These are phyloP conservation scores for Ameiurus melas DNA, from an alignment of 2,113 vertebrate genomes.

Conservation along the genomic window DNA sequence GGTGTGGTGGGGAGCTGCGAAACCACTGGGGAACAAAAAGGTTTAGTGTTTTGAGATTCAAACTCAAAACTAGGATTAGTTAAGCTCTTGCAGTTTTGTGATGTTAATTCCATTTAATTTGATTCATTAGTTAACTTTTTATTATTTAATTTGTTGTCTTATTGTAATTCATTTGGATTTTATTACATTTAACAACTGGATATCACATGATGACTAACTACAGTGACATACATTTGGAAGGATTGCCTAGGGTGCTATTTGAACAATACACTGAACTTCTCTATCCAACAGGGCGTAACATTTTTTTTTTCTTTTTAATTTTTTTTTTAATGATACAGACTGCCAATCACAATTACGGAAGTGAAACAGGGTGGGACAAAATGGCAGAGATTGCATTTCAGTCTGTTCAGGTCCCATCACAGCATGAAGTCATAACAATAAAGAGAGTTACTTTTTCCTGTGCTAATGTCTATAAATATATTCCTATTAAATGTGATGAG, in stretches of 20 bases:
- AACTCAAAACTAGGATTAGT: background rate
- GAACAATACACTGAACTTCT: background rate
- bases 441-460: background rate
- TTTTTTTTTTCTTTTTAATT: background rate
- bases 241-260: background rate
- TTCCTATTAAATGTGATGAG: background rate
- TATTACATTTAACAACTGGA: background rate
- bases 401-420: slow-evolving; percentile 6
- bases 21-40: slow-evolving; percentile 22
- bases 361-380: slow-evolving; percentile 53
- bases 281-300: background rate
- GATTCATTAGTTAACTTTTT: no score
- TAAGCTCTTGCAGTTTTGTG: background rate
- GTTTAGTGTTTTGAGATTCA: background rate
- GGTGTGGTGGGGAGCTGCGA: slow-evolving; percentile 36
- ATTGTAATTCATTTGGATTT: background rate
- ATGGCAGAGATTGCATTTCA: slow-evolving; percentile 28
- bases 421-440: slow-evolving; percentile 13
- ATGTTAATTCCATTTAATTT: background rate
- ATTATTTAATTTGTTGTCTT: background rate
- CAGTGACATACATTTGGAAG: background rate
- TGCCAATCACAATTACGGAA: slow-evolving; percentile 58
- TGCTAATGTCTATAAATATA: background rate
- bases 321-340: background rate
- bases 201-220: background rate